Evolutionary conservation across 2,888 invertebrate genomes (phyloP).

Genomic region (Vanessa cardui): DNA sequence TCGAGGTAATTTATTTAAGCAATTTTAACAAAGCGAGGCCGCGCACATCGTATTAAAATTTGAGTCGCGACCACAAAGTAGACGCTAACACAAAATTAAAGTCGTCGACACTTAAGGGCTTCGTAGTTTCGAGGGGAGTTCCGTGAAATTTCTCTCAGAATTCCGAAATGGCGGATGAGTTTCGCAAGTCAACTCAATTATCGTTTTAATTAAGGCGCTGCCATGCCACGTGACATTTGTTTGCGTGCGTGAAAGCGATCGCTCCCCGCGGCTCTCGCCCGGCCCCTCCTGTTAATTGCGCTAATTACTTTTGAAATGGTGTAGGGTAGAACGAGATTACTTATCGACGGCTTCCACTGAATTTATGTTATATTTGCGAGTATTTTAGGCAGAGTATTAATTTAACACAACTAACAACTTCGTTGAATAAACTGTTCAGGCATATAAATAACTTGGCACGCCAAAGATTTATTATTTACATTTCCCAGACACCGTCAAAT

Average conservation of each 20-base stretch:
- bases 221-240: constrained; percentile 82
- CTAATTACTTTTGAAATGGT: constrained; percentile 83
- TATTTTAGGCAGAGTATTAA: neutral
- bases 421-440: neutral
- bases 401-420: constrained; percentile 11
- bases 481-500: neutral
- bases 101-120: constrained; percentile 80
- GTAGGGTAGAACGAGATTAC: constrained; percentile 78
- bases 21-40: constrained; percentile 72
- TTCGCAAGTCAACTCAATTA: constrained; percentile 83
- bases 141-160: constrained; percentile 78
- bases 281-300: constrained; percentile 77
- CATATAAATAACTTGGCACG: neutral
- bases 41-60: constrained; percentile 78
- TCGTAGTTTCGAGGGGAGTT: constrained; percentile 78
- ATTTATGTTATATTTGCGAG: constrained; percentile 57
- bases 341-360: constrained; percentile 76
- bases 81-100: constrained; percentile 82
- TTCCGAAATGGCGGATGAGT: constrained; percentile 82
- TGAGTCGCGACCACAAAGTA: constrained; percentile 78
- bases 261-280: constrained; percentile 48
- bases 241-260: constrained; percentile 82
- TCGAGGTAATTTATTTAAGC: constrained; percentile 76
- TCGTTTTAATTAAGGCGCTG: constrained; percentile 81
- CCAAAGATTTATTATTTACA: neutral